Evolutionary conservation across 1,140 invertebrate species (phyloP).

Genomic region (Drosophila rhopaloa): DNA sequence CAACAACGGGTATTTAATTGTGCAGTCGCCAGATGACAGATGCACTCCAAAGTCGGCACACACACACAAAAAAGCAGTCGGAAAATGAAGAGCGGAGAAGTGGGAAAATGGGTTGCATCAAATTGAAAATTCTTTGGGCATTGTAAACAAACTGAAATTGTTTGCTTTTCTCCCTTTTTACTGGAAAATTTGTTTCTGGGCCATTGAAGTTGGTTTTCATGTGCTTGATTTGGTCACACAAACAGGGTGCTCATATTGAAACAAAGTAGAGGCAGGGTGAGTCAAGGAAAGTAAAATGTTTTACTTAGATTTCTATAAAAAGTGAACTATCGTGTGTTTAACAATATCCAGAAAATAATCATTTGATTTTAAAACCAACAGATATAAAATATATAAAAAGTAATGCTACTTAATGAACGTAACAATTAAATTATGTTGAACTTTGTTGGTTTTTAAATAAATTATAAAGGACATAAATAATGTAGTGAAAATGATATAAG

Average conservation of each 20-base stretch:
- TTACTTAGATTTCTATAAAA: too few relatives aligned
- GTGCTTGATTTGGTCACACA: slow-evolving; percentile 4
- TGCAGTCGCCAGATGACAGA: slow-evolving; percentile 49
- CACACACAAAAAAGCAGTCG: slow-evolving; percentile 6
- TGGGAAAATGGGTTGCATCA: slow-evolving; percentile 34
- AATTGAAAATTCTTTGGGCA: slow-evolving; percentile 44
- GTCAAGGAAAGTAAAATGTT: too few relatives aligned
- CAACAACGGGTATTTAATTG: slow-evolving; percentile 49
- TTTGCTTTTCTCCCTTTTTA: slow-evolving; percentile 10
- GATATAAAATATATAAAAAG: too few relatives aligned
- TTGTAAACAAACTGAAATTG: slow-evolving; percentile 47
- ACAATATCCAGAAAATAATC: too few relatives aligned
- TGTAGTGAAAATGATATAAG: too few relatives aligned
- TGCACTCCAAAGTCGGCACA: slow-evolving; percentile 40
- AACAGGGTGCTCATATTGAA: not conserved
- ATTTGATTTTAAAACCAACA: too few relatives aligned
- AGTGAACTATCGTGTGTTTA: too few relatives aligned
- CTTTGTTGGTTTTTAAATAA: too few relatives aligned
- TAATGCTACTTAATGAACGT: too few relatives aligned
- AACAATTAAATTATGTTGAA: too few relatives aligned
- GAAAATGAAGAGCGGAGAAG: slow-evolving; percentile 12
- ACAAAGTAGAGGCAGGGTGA: not conserved
- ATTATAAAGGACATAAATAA: too few relatives aligned
- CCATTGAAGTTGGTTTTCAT: slow-evolving; percentile 25
- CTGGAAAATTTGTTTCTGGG: slow-evolving; percentile 33